A percentile compares a stretch with the other conserved stretches of the same genome.
These are phyloP conservation scores for Oxytorus armatus DNA, from an alignment of 2,888 invertebrate species.

Conservation along the genomic window DNA sequence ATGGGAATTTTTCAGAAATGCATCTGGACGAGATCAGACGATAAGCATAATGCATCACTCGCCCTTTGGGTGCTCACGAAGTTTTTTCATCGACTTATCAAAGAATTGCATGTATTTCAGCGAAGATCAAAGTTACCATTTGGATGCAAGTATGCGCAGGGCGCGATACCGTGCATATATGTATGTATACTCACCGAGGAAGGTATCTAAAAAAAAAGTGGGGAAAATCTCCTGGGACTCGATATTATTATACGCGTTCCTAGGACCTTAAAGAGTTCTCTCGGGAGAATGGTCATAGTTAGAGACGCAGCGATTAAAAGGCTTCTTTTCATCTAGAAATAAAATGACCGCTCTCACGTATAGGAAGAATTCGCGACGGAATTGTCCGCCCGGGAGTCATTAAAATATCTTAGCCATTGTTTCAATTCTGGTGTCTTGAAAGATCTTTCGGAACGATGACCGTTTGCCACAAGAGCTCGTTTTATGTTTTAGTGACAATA, in stretches of 20 bases:
- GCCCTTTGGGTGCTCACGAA: not conserved
- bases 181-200: conserved; percentile 16
- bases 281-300: conserved; percentile 1
- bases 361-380: conserved; percentile 46
- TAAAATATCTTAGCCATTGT: conserved; percentile 62
- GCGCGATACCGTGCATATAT: conserved; percentile 12
- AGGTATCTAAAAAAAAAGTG: conserved; percentile 1
- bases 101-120: conserved; percentile 16
- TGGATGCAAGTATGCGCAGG: conserved; percentile 12
- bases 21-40: conserved; percentile 16
- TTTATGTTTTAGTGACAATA: conserved; percentile 59
- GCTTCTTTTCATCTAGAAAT: conserved; percentile 48
- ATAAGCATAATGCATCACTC: conserved; percentile 28
- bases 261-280: conserved; percentile 29
- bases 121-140: conserved; percentile 39
- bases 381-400: conserved; percentile 59
- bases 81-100: conserved; percentile 20
- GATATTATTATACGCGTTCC: conserved; percentile 47
- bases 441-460: conserved; percentile 37
- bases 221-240: conserved; percentile 5
- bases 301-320: conserved; percentile 48
- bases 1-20: conserved; percentile 23
- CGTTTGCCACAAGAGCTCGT: conserved; percentile 56
- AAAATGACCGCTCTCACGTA: conserved; percentile 55
- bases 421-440: conserved; percentile 45